phyloP scores from a whole-genome alignment of 1,140 invertebrate species.

The Chrysoperla carnea region DNA sequence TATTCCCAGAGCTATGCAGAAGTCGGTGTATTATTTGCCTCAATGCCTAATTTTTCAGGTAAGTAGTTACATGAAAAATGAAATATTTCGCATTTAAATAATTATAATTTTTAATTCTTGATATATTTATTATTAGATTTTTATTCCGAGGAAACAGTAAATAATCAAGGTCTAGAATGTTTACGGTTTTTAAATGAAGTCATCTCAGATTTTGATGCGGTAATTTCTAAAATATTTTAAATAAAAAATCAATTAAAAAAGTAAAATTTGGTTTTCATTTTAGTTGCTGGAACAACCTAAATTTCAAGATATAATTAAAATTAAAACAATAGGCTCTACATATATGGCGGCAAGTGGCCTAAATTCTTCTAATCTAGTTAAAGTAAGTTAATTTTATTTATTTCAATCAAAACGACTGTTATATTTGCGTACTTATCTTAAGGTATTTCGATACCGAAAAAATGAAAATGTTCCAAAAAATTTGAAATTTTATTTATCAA shows the following conservation, averaged over 20 bases:
- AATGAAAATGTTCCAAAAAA: too few species aligned
- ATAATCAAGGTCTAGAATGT: conserved; percentile 92
- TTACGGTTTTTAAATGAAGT: conserved; percentile 93
- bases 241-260: not conserved
- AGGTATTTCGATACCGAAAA: too few species aligned
- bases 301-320: conserved; percentile 87
- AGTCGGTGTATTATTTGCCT: conserved; percentile 83
- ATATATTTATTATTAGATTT: conserved; percentile 54
- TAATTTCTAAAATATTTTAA: conserved; percentile 25
- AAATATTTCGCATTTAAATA: not conserved
- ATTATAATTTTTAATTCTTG: too few species aligned
- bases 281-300: conserved; percentile 68
- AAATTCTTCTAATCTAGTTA: conserved; percentile 47
- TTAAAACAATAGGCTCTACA: conserved; percentile 93
- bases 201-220: conserved; percentile 93
- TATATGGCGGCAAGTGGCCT: conserved; percentile 95
- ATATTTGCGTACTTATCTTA: too few species aligned
- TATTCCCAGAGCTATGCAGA: conserved; percentile 88
- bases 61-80: conserved; percentile 5
- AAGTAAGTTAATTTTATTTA: conserved; percentile 36
- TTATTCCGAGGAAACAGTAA: conserved; percentile 87
- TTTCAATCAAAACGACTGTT: too few species aligned
- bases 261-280: not conserved
- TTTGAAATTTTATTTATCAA: too few species aligned
- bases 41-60: conserved; percentile 88